Conservation (phyloP, 2,797 vertebrate species). For the Anguilla obscura region DNA sequence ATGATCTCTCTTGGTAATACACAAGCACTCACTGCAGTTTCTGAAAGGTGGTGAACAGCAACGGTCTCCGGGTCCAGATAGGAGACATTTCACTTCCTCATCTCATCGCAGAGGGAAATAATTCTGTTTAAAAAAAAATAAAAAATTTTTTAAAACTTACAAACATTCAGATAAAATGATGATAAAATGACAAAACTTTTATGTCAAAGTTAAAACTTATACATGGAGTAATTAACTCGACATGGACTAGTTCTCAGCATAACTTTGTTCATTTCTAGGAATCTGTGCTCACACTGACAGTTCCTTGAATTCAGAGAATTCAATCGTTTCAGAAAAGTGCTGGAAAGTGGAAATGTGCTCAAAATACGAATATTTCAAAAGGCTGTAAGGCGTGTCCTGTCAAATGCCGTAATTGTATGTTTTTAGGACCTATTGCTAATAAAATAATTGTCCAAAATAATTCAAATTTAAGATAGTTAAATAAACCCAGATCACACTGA, state of each 20-base stretch:
- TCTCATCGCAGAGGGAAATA: not conserved
- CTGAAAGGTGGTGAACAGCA: not conserved
- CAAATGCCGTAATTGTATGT: too few relatives aligned
- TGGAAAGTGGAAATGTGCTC: not conserved
- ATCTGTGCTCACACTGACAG: not conserved
- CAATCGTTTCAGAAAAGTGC: too few relatives aligned
- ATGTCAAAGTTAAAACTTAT: not conserved
- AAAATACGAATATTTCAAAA: not conserved
- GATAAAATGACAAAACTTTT: too few relatives aligned
- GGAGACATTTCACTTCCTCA: not conserved
- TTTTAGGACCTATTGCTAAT: not conserved
- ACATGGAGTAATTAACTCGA: not conserved
- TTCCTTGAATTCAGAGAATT: too few relatives aligned
- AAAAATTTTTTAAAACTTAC: too few relatives aligned
- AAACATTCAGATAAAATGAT: not conserved
- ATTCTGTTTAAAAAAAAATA: not conserved
- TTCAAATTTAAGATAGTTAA: too few relatives aligned
- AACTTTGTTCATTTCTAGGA: not conserved
- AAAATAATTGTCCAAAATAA: not conserved
- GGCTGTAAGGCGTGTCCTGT: too few relatives aligned
- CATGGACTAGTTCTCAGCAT: not conserved
- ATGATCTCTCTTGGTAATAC: not conserved
- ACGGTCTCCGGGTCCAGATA: not conserved
- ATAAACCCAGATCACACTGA: not conserved
- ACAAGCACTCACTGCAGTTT: not conserved